Conservation (phyloP, 2,113 vertebrate species). For the Lagenorhynchus albirostris region DNA sequence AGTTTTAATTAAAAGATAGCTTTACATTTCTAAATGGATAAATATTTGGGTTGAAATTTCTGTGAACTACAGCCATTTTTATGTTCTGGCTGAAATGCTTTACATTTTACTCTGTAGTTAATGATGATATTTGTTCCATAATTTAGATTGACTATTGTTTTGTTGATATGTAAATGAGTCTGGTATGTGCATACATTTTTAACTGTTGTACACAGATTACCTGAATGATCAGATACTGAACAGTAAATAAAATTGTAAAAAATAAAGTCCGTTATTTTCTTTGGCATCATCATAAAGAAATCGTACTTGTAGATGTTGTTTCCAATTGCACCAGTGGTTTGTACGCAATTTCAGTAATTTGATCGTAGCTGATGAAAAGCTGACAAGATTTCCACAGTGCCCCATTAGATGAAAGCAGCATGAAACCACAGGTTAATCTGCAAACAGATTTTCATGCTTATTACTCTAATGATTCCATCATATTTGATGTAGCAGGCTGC, state of each 20-base stretch:
- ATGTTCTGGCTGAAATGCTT: background rate
- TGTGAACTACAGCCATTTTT: background rate
- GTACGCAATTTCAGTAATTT: slow-evolving; percentile 88
- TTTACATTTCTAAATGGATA: background rate
- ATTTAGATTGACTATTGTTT: slow-evolving; percentile 47
- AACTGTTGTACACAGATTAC: slow-evolving; percentile 32
- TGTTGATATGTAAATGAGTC: slow-evolving; percentile 24
- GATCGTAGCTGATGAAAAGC: slow-evolving; percentile 91
- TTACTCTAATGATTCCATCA: slow-evolving; percentile 99
- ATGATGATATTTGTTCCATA: slow-evolving; percentile 39
- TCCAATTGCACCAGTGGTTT: slow-evolving; percentile 86
- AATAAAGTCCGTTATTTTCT: slow-evolving; percentile 80
- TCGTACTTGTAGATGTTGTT: slow-evolving; percentile 83
- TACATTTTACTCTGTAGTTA: slow-evolving; percentile 38
- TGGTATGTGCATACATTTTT: background rate
- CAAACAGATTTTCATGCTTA: slow-evolving; percentile 99
- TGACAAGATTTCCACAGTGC: slow-evolving; percentile 88
- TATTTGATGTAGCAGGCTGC: slow-evolving; percentile 92
- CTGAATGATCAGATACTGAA: slow-evolving; percentile 63
- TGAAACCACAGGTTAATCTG: slow-evolving; percentile 93
- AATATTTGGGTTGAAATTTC: background rate
- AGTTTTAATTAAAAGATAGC: slow-evolving; percentile 33
- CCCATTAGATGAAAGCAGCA: slow-evolving; percentile 91
- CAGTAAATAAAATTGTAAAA: slow-evolving; percentile 78
- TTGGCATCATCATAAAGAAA: slow-evolving; percentile 82